phyloP scores from a whole-genome alignment of 1,140 invertebrate genomes.

The Drosophila bifasciata region DNA sequence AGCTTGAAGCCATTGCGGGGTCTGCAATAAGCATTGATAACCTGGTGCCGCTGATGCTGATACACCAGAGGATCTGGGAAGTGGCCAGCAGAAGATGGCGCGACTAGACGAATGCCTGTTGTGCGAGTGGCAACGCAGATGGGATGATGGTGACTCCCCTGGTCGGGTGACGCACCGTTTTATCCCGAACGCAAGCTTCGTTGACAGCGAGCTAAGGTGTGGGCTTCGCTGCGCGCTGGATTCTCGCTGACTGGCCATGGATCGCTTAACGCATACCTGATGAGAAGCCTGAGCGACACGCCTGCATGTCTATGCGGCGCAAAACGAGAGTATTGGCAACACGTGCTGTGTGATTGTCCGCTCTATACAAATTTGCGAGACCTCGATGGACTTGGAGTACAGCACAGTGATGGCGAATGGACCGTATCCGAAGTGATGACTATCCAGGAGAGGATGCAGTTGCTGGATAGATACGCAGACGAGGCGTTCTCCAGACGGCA shows the following conservation, averaged over 20 bases:
- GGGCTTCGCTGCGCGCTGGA: slow-evolving; percentile 17
- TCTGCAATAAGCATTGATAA: no score
- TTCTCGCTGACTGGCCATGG: slow-evolving; percentile 39
- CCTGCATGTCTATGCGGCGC: slow-evolving; percentile 3
- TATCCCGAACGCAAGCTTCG: slow-evolving; percentile 15
- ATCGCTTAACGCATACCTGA: slow-evolving; percentile 34
- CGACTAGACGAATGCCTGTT: slow-evolving; percentile 10
- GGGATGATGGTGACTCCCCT: slow-evolving; percentile 15
- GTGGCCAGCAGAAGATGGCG: slow-evolving; percentile 4
- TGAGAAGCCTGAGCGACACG: no score
- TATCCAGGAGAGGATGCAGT: no score
- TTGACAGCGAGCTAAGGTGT: neutral
- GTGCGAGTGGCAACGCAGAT: no score
- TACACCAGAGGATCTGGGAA: neutral
- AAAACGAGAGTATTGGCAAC: neutral
- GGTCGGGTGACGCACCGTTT: slow-evolving; percentile 9
- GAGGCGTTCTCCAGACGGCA: no score
- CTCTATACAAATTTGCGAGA: neutral
- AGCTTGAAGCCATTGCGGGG: neutral
- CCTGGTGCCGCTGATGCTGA: no score
- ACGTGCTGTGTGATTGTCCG: neutral
- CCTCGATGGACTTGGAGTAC: neutral
- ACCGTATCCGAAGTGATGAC: no score
- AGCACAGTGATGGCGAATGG: no score
- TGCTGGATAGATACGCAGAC: no score